Evolutionary conservation across 2,113 vertebrate genomes (phyloP).

Genomic region (Amia ocellicauda): DNA sequence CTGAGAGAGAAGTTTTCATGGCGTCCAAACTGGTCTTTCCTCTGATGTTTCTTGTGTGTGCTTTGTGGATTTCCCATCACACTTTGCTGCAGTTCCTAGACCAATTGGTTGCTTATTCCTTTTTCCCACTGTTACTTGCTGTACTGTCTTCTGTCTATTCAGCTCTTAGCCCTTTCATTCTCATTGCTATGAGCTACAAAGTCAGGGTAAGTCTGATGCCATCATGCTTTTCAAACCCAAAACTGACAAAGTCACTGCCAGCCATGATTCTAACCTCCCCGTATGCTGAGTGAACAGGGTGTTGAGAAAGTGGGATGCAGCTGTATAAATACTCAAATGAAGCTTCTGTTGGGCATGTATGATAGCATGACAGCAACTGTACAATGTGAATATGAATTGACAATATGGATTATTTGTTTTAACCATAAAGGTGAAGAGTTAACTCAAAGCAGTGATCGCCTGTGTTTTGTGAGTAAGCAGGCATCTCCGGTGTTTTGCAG

Average conservation of each 20-base stretch:
- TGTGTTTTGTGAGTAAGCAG: too few relatives aligned
- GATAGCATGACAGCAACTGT: too few relatives aligned
- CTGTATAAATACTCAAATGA: too few relatives aligned
- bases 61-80: conserved; percentile 54
- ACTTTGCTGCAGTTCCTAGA: conserved; percentile 44
- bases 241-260: neutral
- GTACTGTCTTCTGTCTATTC: conserved; percentile 53
- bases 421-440: too few relatives aligned
- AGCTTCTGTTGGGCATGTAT: too few relatives aligned
- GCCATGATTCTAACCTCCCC: neutral
- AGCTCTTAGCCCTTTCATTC: conserved; percentile 46
- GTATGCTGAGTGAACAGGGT: neutral
- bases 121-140: conserved; percentile 44
- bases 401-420: too few relatives aligned
- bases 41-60: conserved; percentile 47
- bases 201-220: conserved; percentile 38
- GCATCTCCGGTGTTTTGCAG: too few relatives aligned
- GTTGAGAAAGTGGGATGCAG: neutral
- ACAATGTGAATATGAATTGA: too few relatives aligned
- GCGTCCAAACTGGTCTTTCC: conserved; percentile 53
- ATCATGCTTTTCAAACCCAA: conserved; percentile 20
- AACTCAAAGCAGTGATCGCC: too few relatives aligned
- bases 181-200: conserved; percentile 56
- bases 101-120: conserved; percentile 32
- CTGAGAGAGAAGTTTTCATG: conserved; percentile 47